Conservation (phyloP, 2,113 vertebrate genomes). For the Thamnophis sirtalis region DNA sequence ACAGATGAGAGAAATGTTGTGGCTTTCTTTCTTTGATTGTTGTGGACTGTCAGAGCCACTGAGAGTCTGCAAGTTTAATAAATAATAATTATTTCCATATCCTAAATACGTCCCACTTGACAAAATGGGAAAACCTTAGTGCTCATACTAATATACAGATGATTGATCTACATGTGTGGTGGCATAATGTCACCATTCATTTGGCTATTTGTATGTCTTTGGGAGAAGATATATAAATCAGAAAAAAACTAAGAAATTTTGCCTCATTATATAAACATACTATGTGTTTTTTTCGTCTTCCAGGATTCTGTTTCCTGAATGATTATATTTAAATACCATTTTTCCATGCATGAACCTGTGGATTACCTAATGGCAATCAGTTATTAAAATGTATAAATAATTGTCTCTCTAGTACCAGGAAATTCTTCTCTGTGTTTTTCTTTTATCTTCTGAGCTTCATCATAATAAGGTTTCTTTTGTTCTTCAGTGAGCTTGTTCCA, state of each 20-base stretch:
- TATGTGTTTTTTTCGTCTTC: background rate
- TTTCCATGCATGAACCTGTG: background rate
- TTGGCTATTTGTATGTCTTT: background rate
- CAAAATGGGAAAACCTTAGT: background rate
- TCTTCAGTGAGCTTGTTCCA: constrained; percentile 83
- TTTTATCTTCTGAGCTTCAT: constrained; percentile 79
- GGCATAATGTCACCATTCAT: background rate
- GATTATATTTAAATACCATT: background rate
- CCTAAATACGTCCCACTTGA: background rate
- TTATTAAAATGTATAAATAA: constrained; percentile 9
- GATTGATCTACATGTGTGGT: background rate
- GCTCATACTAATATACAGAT: background rate
- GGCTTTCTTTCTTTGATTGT: background rate
- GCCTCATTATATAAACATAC: background rate
- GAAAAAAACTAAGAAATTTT: background rate
- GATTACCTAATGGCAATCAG: background rate
- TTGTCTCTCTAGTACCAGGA: constrained; percentile 71
- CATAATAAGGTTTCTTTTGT: constrained; percentile 81
- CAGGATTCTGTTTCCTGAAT: background rate
- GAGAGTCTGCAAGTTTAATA: background rate
- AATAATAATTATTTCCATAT: background rate
- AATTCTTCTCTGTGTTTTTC: constrained; percentile 75
- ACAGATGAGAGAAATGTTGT: background rate
- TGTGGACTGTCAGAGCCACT: background rate
- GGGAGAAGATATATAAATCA: background rate